Evolutionary conservation across 2,888 invertebrate genomes (phyloP), one percentile per base, ranked within the genome.

Genomic region (Chaitophorus viminalis): DNA sequence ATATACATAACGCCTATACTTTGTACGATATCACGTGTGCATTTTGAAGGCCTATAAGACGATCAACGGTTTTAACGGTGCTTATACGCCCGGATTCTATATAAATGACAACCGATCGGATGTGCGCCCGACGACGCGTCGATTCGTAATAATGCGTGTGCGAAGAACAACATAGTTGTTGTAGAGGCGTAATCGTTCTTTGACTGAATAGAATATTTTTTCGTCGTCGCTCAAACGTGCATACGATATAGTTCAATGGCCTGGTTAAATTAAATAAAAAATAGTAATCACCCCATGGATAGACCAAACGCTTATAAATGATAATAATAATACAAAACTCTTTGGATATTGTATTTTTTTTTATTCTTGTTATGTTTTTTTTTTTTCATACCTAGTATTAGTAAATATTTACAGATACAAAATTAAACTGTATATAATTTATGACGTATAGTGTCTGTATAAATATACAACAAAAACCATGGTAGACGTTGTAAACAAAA

Each of bases 41-140:
- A 17, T 68, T 81, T 46, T 46, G 46, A 31, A 46, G 65, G 65
- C 79, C 79, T 68, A 65, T 68, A n/a, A n/a, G 39, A 81, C 39
- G 46, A 70, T n/a, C n/a, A 74, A 33, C n/a, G 18, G 39, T 76
- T n/a, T 76, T 84, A 84, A 84, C 84, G 76, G 84, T 84, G 76
- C 31, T 5, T 46, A 46, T 46, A 29, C 29, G 60, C 83, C 33
- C 74, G 31, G 33, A 72, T 82, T 60, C 54, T 52, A n/a, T 21
- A 0, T 5, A 54, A 31, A 82, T 33, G n/a, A 65, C 60, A 29
- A 68, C 84, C 65, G 68, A 84, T 84, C 84, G 75, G 74, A 21
- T 65, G 74, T 36, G 75, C 75, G 39, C 21, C 84, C 76, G 68
- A 14, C 65, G 29, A 3, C 39, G 29, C 17, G 11, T 18, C 33